Conservation (phyloP, 1,140 invertebrate genomes). For the Zaprionus ornatus region DNA sequence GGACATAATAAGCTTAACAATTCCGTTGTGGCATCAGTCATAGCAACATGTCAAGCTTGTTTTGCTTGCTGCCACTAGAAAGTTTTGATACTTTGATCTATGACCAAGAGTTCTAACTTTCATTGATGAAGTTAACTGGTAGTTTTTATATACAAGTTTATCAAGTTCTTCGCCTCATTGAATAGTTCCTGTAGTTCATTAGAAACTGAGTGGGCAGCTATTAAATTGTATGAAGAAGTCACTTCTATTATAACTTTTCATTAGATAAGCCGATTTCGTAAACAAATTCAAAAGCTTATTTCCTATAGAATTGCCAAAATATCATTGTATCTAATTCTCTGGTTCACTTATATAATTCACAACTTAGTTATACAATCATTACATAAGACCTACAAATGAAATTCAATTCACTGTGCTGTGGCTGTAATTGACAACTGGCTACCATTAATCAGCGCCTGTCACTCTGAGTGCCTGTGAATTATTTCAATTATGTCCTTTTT, state of each 20-base stretch:
- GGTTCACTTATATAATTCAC: background rate
- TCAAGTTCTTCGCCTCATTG: background rate
- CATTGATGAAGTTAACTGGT: background rate
- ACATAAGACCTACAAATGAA: background rate
- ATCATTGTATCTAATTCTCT: background rate
- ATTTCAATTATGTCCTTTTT: slow-evolving; percentile 28
- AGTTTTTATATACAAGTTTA: background rate
- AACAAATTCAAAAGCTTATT: background rate
- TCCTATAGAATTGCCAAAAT: background rate
- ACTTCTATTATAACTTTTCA: background rate
- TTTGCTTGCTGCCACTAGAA: background rate
- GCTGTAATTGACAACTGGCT: background rate
- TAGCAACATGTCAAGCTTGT: slow-evolving; percentile 16
- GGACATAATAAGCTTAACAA: slow-evolving; percentile 1
- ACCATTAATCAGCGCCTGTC: slow-evolving; percentile 37
- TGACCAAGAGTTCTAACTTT: background rate
- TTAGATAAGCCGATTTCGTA: background rate
- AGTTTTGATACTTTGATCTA: slow-evolving; percentile 14
- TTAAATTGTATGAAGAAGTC: background rate
- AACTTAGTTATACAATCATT: background rate
- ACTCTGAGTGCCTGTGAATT: slow-evolving; percentile 23
- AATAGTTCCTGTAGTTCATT: background rate
- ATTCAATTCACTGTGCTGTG: background rate
- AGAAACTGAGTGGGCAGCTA: background rate
- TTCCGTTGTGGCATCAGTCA: slow-evolving; percentile 2